Evolutionary conservation across 2,113 vertebrate genomes (phyloP).

Genomic region (Tragelaphus buxtoni): DNA sequence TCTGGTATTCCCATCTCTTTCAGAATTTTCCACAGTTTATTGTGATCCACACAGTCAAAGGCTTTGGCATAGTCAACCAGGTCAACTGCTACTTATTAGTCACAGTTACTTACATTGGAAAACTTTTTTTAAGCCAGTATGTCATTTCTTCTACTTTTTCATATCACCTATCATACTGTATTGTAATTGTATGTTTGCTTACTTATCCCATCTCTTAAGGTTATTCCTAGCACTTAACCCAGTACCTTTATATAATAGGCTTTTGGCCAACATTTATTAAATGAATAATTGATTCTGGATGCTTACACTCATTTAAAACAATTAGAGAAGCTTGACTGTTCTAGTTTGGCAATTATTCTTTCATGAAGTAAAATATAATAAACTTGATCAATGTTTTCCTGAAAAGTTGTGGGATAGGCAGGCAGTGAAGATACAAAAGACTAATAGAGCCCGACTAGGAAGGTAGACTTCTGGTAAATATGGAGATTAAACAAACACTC

Average conservation of each 20-base stretch:
- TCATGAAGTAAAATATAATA: neutral
- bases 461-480: neutral
- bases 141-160: neutral
- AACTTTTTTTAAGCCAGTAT: neutral
- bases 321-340: neutral
- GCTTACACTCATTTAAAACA: neutral
- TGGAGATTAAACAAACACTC: neutral
- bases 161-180: neutral
- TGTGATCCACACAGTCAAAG: too few relatives aligned
- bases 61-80: neutral
- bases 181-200: neutral
- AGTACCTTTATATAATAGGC: neutral
- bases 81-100: neutral
- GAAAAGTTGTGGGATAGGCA: neutral
- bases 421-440: neutral
- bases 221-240: neutral
- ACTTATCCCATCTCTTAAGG: neutral
- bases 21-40: too few relatives aligned
- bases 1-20: too few relatives aligned
- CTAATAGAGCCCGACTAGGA: neutral
- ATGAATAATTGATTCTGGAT: neutral
- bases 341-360: neutral
- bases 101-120: neutral
- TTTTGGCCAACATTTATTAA: constrained; percentile 21
- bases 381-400: neutral